Conservation (phyloP, 2,797 vertebrate genomes). For the Psittacula echo region DNA sequence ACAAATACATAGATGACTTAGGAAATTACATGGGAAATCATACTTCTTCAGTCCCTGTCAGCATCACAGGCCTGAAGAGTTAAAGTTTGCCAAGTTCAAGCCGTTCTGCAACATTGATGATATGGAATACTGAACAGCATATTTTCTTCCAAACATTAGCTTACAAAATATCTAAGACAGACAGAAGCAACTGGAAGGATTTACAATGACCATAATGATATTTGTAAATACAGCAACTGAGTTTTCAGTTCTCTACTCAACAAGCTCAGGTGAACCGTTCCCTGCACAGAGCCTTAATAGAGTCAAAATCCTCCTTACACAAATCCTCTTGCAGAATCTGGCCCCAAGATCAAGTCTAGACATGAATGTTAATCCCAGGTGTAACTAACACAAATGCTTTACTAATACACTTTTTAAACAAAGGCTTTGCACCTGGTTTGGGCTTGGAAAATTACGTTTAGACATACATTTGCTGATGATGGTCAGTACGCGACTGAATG, state of each 20-base stretch:
- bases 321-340: constrained; percentile 20
- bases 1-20: not conserved
- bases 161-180: not conserved
- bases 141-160: not conserved
- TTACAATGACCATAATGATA: not conserved
- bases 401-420: not conserved
- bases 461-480: not conserved
- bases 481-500: not conserved
- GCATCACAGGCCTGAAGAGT: not conserved
- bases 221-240: not conserved
- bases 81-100: not conserved
- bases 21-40: not conserved
- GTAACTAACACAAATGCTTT: not conserved
- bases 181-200: not conserved
- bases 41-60: not conserved
- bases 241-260: not conserved
- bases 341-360: not conserved
- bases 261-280: not conserved
- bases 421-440: constrained; percentile 5
- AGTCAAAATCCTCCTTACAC: constrained; percentile 14
- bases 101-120: not conserved
- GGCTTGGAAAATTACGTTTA: not conserved
- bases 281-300: not conserved
- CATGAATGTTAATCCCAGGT: constrained; percentile 43
- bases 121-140: not conserved